phyloP scores from a whole-genome alignment of 2,797 vertebrate species.

The Crocodylus rhombifer region DNA sequence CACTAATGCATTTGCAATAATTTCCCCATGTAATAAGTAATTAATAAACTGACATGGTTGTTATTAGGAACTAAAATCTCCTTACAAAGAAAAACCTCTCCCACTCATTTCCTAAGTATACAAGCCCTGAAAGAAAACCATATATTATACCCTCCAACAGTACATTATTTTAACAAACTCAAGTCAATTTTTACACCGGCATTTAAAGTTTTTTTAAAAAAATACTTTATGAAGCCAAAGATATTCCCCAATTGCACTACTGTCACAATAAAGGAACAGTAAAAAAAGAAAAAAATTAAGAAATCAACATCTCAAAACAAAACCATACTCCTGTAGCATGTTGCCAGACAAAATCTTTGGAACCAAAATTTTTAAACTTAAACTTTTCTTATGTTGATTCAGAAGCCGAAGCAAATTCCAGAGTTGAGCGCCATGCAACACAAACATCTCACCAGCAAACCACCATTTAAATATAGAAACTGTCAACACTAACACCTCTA shows the following conservation, averaged over 20 bases:
- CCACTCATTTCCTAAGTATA: too few species aligned
- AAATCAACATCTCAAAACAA: not conserved
- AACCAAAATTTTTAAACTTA: not conserved
- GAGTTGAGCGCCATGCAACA: accelerated
- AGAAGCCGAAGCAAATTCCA: not conserved
- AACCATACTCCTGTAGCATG: not conserved
- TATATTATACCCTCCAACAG: too few species aligned
- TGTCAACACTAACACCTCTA: not conserved
- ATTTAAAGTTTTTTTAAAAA: not conserved
- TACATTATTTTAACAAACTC: too few species aligned
- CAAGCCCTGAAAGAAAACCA: too few species aligned
- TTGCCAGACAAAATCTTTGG: not conserved
- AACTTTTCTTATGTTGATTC: not conserved
- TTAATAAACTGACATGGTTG: too few species aligned
- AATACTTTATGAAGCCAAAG: not conserved
- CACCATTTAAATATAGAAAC: not conserved
- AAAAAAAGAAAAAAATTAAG: not conserved
- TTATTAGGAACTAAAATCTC: too few species aligned
- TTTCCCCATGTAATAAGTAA: too few species aligned
- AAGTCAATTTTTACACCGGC: too few species aligned
- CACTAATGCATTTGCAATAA: too few species aligned
- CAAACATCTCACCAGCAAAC: not conserved
- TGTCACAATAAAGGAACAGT: not conserved
- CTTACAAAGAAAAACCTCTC: too few species aligned
- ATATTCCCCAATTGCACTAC: not conserved